These are phyloP conservation scores for Unio pictorum DNA, from an alignment of 2,888 invertebrate genomes.

Conservation along the genomic window DNA sequence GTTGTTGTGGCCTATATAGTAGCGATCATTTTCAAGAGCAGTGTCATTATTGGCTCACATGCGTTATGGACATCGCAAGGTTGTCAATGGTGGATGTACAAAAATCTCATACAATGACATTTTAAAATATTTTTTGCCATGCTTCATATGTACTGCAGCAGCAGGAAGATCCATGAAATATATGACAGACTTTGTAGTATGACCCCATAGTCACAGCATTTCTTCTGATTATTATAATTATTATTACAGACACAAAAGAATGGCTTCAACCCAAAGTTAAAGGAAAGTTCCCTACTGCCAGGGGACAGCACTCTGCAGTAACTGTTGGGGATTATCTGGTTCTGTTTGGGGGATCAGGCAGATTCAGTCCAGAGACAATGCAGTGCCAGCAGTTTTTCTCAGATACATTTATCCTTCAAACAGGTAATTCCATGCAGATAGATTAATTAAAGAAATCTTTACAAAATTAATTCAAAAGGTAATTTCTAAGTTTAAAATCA, in stretches of 20 bases:
- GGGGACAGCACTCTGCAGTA: constrained; percentile 63
- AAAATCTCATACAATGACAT: too few species aligned
- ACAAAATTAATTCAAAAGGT: neutral
- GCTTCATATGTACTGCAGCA: too few species aligned
- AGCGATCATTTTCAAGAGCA: too few species aligned
- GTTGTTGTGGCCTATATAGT: too few species aligned
- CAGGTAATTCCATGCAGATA: constrained; percentile 33
- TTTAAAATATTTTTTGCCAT: too few species aligned
- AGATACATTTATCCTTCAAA: constrained; percentile 50
- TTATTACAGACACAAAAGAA: constrained; percentile 52
- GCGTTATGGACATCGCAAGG: too few species aligned
- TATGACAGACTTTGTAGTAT: too few species aligned
- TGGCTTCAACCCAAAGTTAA: constrained; percentile 62
- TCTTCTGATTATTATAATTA: too few species aligned
- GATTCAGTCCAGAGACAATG: constrained; percentile 61
- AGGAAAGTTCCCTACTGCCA: constrained; percentile 50
- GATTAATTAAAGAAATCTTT: neutral
- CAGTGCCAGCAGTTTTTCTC: constrained; percentile 58
- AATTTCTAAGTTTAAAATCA: neutral
- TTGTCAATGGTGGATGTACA: too few species aligned
- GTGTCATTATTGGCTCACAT: too few species aligned
- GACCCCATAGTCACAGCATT: too few species aligned
- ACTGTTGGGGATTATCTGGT: constrained; percentile 57
- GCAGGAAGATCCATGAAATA: too few species aligned
- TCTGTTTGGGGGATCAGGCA: constrained; percentile 64